phyloP scores from a whole-genome alignment of 2,888 invertebrate genomes.

The Exocentrus adspersus region DNA sequence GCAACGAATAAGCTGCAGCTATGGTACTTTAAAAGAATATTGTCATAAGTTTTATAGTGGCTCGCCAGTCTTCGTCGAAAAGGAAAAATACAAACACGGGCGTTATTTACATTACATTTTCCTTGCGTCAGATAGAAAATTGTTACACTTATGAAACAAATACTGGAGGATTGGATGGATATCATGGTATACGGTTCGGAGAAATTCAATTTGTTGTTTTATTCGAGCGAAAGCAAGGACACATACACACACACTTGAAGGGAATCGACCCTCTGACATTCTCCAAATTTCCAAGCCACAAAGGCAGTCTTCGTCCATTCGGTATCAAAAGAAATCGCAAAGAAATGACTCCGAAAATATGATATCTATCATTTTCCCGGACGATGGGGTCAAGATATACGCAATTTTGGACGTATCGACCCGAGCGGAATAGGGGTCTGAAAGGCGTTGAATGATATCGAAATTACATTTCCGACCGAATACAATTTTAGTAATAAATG shows the following conservation, averaged over 20 bases:
- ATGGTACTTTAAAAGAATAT: too few species aligned
- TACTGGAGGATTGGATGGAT: background rate
- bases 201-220: constrained; percentile 23
- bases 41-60: too few species aligned
- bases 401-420: constrained; percentile 20
- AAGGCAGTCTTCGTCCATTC: background rate
- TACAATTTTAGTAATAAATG: too few species aligned
- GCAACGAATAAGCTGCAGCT: too few species aligned
- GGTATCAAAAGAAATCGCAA: constrained; percentile 5
- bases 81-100: too few species aligned
- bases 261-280: constrained; percentile 16
- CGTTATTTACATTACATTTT: background rate
- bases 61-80: too few species aligned
- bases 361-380: constrained; percentile 15
- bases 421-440: background rate
- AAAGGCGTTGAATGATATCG: background rate
- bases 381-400: constrained; percentile 14
- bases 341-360: constrained; percentile 18
- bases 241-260: constrained; percentile 5
- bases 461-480: background rate
- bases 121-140: background rate
- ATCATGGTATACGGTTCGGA: constrained; percentile 2
- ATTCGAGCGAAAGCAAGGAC: constrained; percentile 6
- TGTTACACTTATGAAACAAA: background rate
- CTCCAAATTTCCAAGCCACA: constrained; percentile 13